Evolutionary conservation across 2,113 vertebrate genomes (phyloP), one percentile per base, ranked within the genome.

Genomic region (Hippocampus abdominalis): DNA sequence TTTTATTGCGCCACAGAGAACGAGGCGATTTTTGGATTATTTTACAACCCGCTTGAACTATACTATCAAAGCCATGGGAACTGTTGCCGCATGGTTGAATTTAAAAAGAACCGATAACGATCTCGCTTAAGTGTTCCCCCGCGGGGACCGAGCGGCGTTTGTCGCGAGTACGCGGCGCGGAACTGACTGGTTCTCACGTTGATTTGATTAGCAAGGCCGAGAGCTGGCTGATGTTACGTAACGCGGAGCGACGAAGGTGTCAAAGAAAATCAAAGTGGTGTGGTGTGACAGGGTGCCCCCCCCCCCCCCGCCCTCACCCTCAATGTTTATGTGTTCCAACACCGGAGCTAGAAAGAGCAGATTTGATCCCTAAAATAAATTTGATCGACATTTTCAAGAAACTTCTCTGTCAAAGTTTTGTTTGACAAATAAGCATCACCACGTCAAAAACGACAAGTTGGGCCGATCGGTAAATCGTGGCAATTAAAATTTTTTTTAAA

Each of bases 11-110:
- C 18, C 21, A 13, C 51, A 57, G 61, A 75, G 71, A 64, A 64
- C 12, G 59, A 21, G 32, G 11, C 23, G 15, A 39, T 9, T 49
- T 64, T 67, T 48, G 62, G 66, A 59, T 75, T 8, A 20, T 57
- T 64, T 48, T 64, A 70, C 79, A 60, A 63, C 51, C 5, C 18
- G 8, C 69, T 64, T 27, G 51, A 56, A 11, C 12, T 1, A 4
- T 66, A 70, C 40, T 66, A 72, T 74, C 51, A 63, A 83, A 81
- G 81, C 81, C 81, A 77, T 90, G 86, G 82, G 88, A 90, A 90
- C 75, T 66, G 73, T 81, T 53, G 68, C 79, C 61, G 77, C 79
- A 62, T 62, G 69, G 71, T 5, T 66, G 60, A 60, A 71, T 74
- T 79, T 77, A 64, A 73, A 44, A 83, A 78, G 62, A 61, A 48